A percentile compares a stretch with the other conserved stretches of the same genome.
phyloP scores from a whole-genome alignment of 2,113 vertebrate genomes.

The Dromiciops gliroides region DNA sequence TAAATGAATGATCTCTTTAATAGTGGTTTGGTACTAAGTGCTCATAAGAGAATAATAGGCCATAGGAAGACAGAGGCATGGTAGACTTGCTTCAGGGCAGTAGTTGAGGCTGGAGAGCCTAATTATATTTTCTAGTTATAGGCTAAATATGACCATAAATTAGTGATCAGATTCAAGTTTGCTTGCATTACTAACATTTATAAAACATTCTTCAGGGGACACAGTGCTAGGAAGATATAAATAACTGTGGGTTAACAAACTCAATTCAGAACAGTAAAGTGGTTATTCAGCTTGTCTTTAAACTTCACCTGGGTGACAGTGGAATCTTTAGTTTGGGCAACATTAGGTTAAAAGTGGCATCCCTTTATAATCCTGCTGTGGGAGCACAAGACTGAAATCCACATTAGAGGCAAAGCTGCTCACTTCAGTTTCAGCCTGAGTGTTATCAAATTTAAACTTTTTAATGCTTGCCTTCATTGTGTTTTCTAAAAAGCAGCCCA shows the following conservation, averaged over 20 bases:
- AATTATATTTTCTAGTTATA: slow-evolving; percentile 37
- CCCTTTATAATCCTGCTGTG: not conserved
- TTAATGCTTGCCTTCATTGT: not conserved
- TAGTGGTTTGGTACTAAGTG: not conserved
- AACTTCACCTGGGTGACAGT: not conserved
- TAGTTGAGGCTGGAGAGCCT: slow-evolving; percentile 25
- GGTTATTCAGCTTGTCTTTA: not conserved
- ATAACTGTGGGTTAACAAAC: not conserved
- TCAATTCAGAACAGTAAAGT: not conserved
- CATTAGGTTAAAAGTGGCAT: not conserved
- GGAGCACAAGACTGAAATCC: not conserved
- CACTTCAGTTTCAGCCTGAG: not conserved
- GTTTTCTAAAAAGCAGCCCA: slow-evolving; percentile 20
- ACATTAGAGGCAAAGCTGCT: not conserved
- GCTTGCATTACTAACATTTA: not conserved
- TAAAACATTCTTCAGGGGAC: not conserved
- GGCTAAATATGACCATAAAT: not conserved
- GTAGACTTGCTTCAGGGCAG: not conserved
- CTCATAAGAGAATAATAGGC: slow-evolving; percentile 27
- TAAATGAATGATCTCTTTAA: slow-evolving; percentile 22
- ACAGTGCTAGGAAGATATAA: not conserved
- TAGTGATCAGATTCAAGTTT: not conserved
- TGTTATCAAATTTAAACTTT: not conserved
- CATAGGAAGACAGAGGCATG: not conserved
- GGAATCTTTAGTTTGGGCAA: not conserved